Evolutionary conservation across 2,113 vertebrate species (phyloP).

Genomic region (Illadopsis cleaveri): DNA sequence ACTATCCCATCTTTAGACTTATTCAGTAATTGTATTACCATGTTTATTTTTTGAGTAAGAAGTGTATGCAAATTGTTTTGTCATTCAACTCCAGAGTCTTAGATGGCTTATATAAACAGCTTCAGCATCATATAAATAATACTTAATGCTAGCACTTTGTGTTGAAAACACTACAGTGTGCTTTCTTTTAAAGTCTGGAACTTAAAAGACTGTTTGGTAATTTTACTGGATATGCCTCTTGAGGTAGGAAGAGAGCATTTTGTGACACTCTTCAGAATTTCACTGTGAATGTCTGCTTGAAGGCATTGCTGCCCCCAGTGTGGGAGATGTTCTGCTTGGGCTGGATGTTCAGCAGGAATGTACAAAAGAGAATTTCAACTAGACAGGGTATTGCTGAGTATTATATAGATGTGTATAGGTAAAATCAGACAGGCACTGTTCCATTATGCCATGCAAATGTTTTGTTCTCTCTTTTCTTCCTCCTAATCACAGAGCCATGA

Average conservation of each 20-base stretch:
- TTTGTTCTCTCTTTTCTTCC: background rate
- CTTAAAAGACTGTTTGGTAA: background rate
- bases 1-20: background rate
- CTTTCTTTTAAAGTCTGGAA: background rate
- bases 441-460: background rate
- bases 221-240: background rate
- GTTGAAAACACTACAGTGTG: background rate
- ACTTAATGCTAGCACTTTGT: background rate
- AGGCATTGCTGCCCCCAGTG: background rate
- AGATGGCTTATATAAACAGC: background rate
- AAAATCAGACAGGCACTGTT: background rate
- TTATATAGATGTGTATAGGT: rapidly evolving
- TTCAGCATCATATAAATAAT: background rate
- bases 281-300: background rate
- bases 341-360: background rate
- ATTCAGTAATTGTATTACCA: background rate
- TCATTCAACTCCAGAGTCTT: background rate
- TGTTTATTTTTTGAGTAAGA: background rate
- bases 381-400: background rate
- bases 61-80: background rate
- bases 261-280: background rate
- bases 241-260: background rate
- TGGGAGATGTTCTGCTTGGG: background rate
- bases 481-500: background rate
- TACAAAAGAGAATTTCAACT: background rate